Conservation (phyloP, 2,797 vertebrate genomes). For the Meda fulgida region DNA sequence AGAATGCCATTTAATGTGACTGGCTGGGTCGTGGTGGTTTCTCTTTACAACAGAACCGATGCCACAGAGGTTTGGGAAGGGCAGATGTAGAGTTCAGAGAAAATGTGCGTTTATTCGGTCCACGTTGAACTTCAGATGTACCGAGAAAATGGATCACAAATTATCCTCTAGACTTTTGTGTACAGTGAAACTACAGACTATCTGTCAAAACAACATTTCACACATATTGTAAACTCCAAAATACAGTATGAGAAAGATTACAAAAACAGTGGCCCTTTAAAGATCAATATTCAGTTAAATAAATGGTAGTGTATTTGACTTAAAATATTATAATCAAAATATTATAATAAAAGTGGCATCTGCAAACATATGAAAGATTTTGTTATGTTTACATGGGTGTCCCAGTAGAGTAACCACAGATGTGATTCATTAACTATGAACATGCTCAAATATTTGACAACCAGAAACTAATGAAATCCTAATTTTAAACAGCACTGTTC, state of each 20-base stretch:
- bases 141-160: constrained; percentile 3
- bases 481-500: not conserved
- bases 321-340: not conserved
- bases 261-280: not conserved
- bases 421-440: not conserved
- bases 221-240: not conserved
- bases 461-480: not conserved
- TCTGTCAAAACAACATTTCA: constrained; percentile 19
- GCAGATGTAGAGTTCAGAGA: constrained; percentile 4
- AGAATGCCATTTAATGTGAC: constrained; percentile 62
- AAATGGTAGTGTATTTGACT: not conserved
- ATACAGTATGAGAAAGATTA: too few species aligned
- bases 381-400: not conserved
- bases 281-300: too few species aligned
- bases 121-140: not conserved
- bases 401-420: not conserved
- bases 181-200: constrained; percentile 5
- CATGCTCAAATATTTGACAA: not conserved
- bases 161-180: not conserved
- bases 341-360: not conserved
- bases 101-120: constrained; percentile 22
- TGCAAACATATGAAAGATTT: not conserved
- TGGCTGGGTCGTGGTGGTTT: constrained; percentile 16
- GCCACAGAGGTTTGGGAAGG: constrained; percentile 32
- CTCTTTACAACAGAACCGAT: constrained; percentile 29